Evolutionary conservation across 2,113 vertebrate species (phyloP).

Genomic region (Microtus pennsylvanicus): DNA sequence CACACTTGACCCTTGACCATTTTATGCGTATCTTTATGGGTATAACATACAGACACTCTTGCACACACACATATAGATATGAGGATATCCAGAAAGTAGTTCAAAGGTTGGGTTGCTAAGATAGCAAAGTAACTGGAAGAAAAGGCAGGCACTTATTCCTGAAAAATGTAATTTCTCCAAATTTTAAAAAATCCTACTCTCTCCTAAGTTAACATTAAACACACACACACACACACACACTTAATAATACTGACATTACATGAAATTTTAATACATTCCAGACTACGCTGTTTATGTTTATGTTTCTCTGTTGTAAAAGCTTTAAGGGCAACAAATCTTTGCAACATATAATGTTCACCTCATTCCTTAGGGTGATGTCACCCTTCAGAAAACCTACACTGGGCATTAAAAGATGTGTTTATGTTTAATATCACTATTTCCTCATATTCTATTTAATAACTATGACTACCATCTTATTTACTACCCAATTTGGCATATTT

Average conservation of each 20-base stretch:
- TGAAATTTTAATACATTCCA: not conserved
- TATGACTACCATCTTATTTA: not conserved
- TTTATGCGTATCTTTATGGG: not conserved
- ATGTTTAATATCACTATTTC: not conserved
- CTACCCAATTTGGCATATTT: not conserved
- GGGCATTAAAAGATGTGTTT: not conserved
- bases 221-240: not conserved
- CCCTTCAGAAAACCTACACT: not conserved
- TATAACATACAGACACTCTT: not conserved
- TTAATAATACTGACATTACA: not conserved
- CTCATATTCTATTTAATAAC: not conserved
- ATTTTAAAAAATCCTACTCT: not conserved
- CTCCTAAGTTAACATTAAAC: not conserved
- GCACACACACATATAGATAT: not conserved
- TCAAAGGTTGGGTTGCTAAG: not conserved
- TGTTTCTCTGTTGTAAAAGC: not conserved
- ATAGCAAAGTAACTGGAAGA: not conserved
- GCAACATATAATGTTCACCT: not conserved
- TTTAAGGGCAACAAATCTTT: not conserved
- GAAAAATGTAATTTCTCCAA: not conserved
- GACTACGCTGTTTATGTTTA: not conserved
- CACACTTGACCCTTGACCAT: not conserved
- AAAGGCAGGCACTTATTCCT: not conserved
- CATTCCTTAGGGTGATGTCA: not conserved
- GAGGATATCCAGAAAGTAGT: not conserved